phyloP scores from a whole-genome alignment of 2,888 invertebrate species.

The Folsomia candida region DNA sequence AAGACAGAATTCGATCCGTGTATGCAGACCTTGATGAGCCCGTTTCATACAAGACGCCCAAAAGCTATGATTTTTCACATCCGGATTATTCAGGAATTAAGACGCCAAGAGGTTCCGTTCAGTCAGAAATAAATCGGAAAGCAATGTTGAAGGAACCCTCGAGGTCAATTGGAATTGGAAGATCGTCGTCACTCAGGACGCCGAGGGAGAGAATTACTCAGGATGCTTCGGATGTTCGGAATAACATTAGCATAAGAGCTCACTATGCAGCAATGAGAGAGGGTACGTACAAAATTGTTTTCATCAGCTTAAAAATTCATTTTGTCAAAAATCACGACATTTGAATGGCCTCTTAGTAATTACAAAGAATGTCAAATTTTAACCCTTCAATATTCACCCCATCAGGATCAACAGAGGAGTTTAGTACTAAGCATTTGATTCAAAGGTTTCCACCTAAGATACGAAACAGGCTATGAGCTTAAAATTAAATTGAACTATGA shows the following conservation, averaged over 20 bases:
- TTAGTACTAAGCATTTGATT: no score
- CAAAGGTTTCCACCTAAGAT: no score
- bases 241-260: slow-evolving; percentile 37
- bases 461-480: no score
- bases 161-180: neutral
- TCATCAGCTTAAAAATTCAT: no score
- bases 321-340: no score
- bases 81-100: slow-evolving; percentile 2
- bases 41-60: slow-evolving; percentile 13
- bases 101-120: slow-evolving; percentile 7
- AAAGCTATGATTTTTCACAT: slow-evolving; percentile 21
- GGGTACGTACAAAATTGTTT: no score
- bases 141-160: slow-evolving; percentile 35
- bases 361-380: slow-evolving; percentile 20
- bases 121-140: slow-evolving; percentile 31
- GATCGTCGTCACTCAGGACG: neutral
- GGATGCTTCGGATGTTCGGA: slow-evolving; percentile 29
- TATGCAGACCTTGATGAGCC: slow-evolving; percentile 35
- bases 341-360: no score
- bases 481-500: no score
- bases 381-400: neutral
- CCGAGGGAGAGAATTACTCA: slow-evolving; percentile 22
- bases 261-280: slow-evolving; percentile 43
- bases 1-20: slow-evolving; percentile 23
- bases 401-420: neutral